Base-by-base conservation (phyloP, 2,113 vertebrate genomes). In the Microcebus jonahi region DNA sequence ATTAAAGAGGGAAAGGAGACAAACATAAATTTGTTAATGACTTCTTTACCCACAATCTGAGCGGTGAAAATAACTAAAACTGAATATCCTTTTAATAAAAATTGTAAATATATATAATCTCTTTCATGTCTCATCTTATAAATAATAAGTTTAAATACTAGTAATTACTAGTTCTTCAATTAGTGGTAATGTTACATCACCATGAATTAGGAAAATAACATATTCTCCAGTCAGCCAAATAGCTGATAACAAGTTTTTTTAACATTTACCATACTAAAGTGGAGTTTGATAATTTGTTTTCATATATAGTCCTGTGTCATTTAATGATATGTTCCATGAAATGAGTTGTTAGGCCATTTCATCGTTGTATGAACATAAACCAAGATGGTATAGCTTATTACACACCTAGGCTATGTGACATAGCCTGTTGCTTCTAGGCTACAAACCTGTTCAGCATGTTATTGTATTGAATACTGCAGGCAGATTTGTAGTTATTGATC, bases 161-260 rank as follows among this genome's bases (percentile, higher is more conserved):
- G 59, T 59, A 42, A 42, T 42, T 42, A 42, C 42, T 42, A 42
- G 42, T 42, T 98, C 95, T 95, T 97, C 95, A 97, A 75, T 89
- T 59, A 97, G 85, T 18, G 70, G 80, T 88, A 94, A 98, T 93
- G 84, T 86, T 98, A 96, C 68, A 97, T 81, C 93, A 94, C 97
- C 6, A n/a, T 82, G 93, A 88, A 93, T 95, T 98, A 98, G 6
- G 98, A 98, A 98, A 99, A 98, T 98, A 98, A 42, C 0, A 0
- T 93, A 61, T 96, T 98, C 97, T 94, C 83, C 84, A 98, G 83
- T 90, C 92, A 97, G 94, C 97, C 97, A 98, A 98, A 98, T 81
- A 98, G 42, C 12, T 94, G 59, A 89, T 94, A 93, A 55, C 95
- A 97, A 97, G 0, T 36, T 96, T 1, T 1, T 85, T 81, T 89